Base-by-base conservation (phyloP, 2,797 vertebrate species). In the Dermochelys coriacea region DNA sequence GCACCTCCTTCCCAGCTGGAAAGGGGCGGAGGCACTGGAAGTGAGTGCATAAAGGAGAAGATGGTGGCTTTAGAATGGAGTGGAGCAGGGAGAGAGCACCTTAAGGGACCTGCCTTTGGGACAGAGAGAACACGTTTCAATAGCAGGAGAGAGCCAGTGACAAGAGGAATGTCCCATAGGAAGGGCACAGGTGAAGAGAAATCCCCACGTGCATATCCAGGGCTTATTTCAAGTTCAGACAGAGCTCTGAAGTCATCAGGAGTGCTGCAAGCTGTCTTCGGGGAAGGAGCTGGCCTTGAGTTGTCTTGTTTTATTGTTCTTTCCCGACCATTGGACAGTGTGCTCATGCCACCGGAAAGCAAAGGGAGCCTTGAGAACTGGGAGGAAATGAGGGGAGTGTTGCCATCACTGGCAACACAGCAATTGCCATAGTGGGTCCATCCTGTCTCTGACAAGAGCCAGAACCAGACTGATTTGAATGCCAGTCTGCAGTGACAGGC, bases 201-300 rank as follows among this genome's bases (percentile, higher is more conserved):
- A 75, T 71, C 52, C 94, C 34, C 9, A 75, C 2, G 21, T 9
- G 8, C 55, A 59, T 45, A 61, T 47, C 34, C 6, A 0, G 25
- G 45, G 52, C 51, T 90, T 0, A 0, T 41, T 83, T 55, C 64
- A 80, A 85, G 84, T 34, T 95, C 12, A 8, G 82, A 54, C 14
- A 0, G 2, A 0, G 2, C 11, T 80, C 27, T 61, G 75, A 16
- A 61, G 34, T 1, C 5, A 34, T 45, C 83, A 55, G 84, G 93
- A 82, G 71, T 51, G 75, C 68, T 85, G 91, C 79, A 77, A 75
- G 41, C 50, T 75, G 52, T 31, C 90, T 94, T 86, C 0, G 0
- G 80, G 34, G 47, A 96, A 95, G 80, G 87, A 94, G 77, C 61
- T 92, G 91, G 84, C 1, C 0, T 41, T 41, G 52, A 95, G 90